Conservation (phyloP, 2,888 invertebrate genomes). For the Adelognathus sp. region DNA sequence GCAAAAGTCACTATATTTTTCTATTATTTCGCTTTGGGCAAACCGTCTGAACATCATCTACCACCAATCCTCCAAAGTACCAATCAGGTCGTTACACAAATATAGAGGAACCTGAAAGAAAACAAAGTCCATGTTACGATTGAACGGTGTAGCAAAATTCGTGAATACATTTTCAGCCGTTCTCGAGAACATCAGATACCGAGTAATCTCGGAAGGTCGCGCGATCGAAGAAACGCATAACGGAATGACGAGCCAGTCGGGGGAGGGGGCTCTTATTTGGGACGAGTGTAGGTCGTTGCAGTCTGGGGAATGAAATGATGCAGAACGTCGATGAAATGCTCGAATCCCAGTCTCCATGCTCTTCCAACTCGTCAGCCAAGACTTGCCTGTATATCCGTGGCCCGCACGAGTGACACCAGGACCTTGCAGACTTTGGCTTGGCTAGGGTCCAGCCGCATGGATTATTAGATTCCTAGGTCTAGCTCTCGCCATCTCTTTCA, state of each 20-base stretch:
- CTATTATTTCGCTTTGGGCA: too few relatives aligned
- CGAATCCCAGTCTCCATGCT: neutral
- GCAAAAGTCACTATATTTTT: too few relatives aligned
- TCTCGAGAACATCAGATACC: too few relatives aligned
- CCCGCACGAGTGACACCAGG: slow-evolving; percentile 33
- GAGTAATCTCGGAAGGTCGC: too few relatives aligned
- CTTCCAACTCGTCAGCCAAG: neutral
- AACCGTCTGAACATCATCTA: too few relatives aligned
- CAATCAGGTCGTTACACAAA: too few relatives aligned
- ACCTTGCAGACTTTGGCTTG: slow-evolving; percentile 71
- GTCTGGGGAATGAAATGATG: slow-evolving; percentile 13
- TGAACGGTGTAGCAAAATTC: too few relatives aligned
- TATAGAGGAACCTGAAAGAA: too few relatives aligned
- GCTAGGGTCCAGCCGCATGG: slow-evolving; percentile 70
- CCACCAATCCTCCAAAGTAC: too few relatives aligned
- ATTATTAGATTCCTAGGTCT: slow-evolving; percentile 69
- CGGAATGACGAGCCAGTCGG: slow-evolving; percentile 4
- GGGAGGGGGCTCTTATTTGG: slow-evolving; percentile 16
- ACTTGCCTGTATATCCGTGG: slow-evolving; percentile 32
- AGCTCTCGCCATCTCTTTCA: slow-evolving; percentile 36
- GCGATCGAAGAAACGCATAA: too few relatives aligned
- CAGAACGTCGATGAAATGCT: slow-evolving; percentile 39
- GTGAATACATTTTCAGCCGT: too few relatives aligned
- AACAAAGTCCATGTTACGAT: too few relatives aligned
- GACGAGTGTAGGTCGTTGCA: slow-evolving; percentile 34